These are phyloP conservation scores for Apogon hyalosoma DNA, from an alignment of 2,797 vertebrate species.

Conservation along the genomic window DNA sequence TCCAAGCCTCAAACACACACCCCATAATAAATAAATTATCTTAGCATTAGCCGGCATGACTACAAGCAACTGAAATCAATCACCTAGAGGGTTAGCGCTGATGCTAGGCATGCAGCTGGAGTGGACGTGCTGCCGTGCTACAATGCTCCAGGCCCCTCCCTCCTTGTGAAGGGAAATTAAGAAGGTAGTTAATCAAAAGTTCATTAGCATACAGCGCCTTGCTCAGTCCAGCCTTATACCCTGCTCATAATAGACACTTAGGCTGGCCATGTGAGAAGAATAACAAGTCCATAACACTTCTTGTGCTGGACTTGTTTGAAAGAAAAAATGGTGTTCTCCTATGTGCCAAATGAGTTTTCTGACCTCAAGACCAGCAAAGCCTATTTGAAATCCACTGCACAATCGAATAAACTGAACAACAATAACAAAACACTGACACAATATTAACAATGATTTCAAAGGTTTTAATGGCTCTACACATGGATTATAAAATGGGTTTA, in stretches of 20 bases:
- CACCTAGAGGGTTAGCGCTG: constrained; percentile 47
- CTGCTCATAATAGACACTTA: constrained; percentile 71
- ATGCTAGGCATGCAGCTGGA: constrained; percentile 48
- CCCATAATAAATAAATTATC: constrained; percentile 75
- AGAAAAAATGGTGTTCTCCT: constrained; percentile 20
- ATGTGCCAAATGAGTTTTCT: constrained; percentile 61
- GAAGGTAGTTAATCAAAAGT: constrained; percentile 84
- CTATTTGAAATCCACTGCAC: constrained; percentile 20
- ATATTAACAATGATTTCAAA: background rate
- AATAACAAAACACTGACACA: background rate
- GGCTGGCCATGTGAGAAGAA: constrained; percentile 63
- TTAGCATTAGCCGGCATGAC: constrained; percentile 68
- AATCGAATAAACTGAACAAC: constrained; percentile 7
- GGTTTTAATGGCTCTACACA: background rate
- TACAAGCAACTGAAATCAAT: constrained; percentile 73
- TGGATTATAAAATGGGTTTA: background rate
- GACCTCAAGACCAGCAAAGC: constrained; percentile 40
- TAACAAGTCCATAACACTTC: constrained; percentile 56
- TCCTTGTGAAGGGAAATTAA: constrained; percentile 76
- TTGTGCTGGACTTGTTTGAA: constrained; percentile 40
- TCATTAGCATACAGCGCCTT: constrained; percentile 80
- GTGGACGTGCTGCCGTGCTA: constrained; percentile 39
- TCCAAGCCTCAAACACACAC: constrained; percentile 26
- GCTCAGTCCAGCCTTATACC: constrained; percentile 61
- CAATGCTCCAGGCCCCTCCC: constrained; percentile 61